These are phyloP conservation scores for Trachymyrmex septentrionalis DNA, from an alignment of 1,140 invertebrate genomes.

Conservation along the genomic window DNA sequence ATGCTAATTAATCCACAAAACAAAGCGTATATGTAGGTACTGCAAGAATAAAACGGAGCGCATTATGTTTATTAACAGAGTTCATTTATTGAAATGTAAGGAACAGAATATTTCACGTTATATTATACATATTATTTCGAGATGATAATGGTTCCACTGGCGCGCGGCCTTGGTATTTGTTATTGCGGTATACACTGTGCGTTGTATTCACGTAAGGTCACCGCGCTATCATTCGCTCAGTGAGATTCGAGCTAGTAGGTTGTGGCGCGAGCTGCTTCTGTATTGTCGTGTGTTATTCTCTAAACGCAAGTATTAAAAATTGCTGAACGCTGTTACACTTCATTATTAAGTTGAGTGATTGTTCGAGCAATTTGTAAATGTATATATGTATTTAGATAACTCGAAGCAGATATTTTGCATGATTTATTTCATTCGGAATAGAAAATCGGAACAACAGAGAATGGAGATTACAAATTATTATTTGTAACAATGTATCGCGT, in stretches of 20 bases:
- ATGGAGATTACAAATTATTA: not conserved
- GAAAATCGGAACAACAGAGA: not conserved
- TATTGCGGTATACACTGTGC: not conserved
- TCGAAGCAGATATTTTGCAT: not conserved
- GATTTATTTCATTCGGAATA: not conserved
- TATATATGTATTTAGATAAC: not conserved
- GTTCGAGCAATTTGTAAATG: not conserved
- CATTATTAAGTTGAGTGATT: not conserved
- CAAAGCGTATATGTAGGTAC: not conserved
- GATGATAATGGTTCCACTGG: not conserved
- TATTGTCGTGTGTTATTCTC: not conserved
- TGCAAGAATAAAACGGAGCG: not conserved
- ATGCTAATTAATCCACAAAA: not conserved
- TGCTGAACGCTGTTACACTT: not conserved
- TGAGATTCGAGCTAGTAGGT: not conserved
- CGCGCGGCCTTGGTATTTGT: not conserved
- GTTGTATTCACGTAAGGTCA: not conserved
- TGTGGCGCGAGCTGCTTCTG: not conserved
- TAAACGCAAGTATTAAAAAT: not conserved
- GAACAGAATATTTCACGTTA: not conserved
- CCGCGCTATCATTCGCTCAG: not conserved
- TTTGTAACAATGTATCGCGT: not conserved
- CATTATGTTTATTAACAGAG: not conserved
- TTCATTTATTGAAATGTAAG: not conserved
- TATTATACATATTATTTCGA: not conserved